phyloP scores from a whole-genome alignment of 2,888 invertebrate species.

The Meteorus cinctellus region DNA sequence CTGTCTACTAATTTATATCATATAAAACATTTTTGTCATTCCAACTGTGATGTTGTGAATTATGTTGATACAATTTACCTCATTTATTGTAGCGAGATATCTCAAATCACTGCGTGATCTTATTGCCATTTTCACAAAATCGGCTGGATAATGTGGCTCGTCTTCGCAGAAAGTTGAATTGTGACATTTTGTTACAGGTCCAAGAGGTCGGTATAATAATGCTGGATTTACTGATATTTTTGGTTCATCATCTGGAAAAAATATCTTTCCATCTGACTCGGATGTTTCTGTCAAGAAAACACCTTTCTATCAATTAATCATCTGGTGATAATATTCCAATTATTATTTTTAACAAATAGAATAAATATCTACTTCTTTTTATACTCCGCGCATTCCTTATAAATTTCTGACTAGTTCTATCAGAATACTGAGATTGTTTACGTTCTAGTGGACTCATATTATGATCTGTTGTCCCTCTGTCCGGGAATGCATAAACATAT shows the following conservation, averaged over 20 bases:
- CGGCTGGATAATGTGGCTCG: conserved; percentile 57
- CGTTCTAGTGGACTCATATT: not conserved
- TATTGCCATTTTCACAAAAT: conserved; percentile 56
- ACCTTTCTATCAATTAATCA: not conserved
- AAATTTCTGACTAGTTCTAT: not conserved
- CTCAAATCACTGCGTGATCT: conserved; percentile 56
- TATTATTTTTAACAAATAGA: not conserved
- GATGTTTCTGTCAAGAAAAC: not conserved
- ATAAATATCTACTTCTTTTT: not conserved
- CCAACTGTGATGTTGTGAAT: not conserved
- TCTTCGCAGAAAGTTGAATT: conserved; percentile 61
- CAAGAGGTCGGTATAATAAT: conserved; percentile 14
- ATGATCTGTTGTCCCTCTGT: not conserved
- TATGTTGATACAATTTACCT: conserved; percentile 48
- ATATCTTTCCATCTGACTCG: conserved; percentile 55
- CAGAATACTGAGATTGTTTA: not conserved
- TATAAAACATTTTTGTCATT: conserved; percentile 5
- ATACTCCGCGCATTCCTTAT: not conserved
- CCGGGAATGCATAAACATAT: not conserved
- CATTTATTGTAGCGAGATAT: conserved; percentile 56
- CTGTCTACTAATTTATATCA: not conserved
- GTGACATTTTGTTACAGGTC: conserved; percentile 51
- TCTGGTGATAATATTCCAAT: not conserved
- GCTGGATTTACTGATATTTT: not conserved
- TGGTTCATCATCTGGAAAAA: conserved; percentile 58